Base-by-base conservation (phyloP, 1,140 invertebrate species). In the Pseudomyrmex flavicornis region DNA sequence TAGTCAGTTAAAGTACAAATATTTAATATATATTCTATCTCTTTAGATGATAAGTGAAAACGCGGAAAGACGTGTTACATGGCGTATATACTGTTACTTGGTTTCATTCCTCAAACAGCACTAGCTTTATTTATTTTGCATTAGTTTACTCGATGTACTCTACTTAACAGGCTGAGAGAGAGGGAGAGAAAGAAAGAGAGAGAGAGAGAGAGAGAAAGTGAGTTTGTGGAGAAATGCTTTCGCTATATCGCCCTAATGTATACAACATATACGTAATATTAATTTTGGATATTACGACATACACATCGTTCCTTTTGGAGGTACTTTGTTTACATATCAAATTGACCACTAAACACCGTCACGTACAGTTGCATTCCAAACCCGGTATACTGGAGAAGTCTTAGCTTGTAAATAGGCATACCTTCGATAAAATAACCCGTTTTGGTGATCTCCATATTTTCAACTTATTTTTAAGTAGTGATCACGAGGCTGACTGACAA, bases 1-100 rank as follows among this genome's bases (percentile, higher is more conserved):
- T 95, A 95, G 94, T 94, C 94, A 94, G 93, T 94, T 93, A 88
- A 94, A 95, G 94, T 95, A 95, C 94, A 95, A 94, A 95, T 92
- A 94, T 94, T 94, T 92, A 92, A 92, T 90, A 92, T 35, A 35
- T 94, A 94, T 93, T 93, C 90, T 94, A 92, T 88, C 86, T 80
- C 88, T 94, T 93, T 94, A 93, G 91, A 61, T 73, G 61, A 82
- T 92, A 93, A 92, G 89, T 85, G 10, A 35, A 61, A 91, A 90
- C 56, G 85, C 83, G 83, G 35, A 84, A 86, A 87, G 88, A 91
- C 88, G 82, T 89, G 88, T 87, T 75, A 75, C 83, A 90, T 79
- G 63, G 84, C 86, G 84, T 90, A 80, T 50, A 79, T 87, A 84
- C 72, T 80, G 70, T 90, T 90, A 91, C 87, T 91, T 92, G 91